phyloP scores from a whole-genome alignment of 1,140 invertebrate species.

The Hypsibius dujardini region DNA sequence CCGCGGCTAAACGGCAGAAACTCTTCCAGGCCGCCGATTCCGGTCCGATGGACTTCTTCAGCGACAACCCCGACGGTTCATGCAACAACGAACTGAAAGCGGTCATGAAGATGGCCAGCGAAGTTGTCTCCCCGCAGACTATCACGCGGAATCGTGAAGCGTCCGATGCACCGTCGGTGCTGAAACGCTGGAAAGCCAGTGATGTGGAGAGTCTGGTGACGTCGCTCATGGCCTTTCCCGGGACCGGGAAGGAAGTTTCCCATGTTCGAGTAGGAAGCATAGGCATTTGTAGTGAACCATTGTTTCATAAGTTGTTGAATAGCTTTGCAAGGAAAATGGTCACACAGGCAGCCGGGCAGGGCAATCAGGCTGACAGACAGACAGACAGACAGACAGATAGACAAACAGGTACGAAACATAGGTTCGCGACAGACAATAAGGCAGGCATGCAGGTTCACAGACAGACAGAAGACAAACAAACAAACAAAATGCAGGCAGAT shows the following conservation, averaged over 20 bases:
- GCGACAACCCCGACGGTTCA: neutral
- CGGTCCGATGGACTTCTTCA: neutral
- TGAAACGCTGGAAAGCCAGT: neutral
- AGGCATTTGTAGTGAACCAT: too few species aligned
- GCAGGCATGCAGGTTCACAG: too few species aligned
- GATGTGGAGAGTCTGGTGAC: neutral
- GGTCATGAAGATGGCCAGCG: constrained; percentile 7
- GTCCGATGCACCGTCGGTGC: neutral
- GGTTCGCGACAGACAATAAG: too few species aligned
- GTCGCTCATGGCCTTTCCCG: neutral
- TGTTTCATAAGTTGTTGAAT: too few species aligned
- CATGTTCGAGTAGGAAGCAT: constrained; percentile 2
- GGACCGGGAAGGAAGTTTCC: constrained; percentile 10
- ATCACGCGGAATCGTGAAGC: neutral
- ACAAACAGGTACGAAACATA: too few species aligned
- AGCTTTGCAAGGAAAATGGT: too few species aligned
- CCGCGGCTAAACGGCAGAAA: neutral
- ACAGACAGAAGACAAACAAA: too few species aligned
- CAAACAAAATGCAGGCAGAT: too few species aligned
- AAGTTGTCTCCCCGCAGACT: constrained; percentile 8
- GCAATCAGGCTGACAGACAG: too few species aligned
- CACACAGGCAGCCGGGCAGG: too few species aligned
- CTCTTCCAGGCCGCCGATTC: neutral
- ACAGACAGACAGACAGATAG: too few species aligned
- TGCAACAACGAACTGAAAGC: constrained; percentile 8